phyloP scores from a whole-genome alignment of 2,797 vertebrate genomes.

The Fistularia commersonii region DNA sequence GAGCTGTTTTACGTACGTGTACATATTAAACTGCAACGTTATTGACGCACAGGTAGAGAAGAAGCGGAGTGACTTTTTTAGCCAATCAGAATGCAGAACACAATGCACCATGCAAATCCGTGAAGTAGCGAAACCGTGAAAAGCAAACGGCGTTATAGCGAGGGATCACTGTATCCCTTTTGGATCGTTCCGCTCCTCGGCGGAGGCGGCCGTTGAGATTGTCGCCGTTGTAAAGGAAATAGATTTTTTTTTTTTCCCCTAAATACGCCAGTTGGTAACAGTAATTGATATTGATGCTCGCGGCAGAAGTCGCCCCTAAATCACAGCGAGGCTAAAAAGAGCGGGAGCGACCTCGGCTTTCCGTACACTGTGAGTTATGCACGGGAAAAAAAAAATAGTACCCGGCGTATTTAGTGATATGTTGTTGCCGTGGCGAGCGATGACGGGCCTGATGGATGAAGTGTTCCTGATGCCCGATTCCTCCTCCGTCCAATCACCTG shows the following conservation, averaged over 20 bases:
- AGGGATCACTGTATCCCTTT: no score
- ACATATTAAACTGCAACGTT: no score
- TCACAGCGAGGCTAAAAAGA: constrained; percentile 51
- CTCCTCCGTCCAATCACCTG: constrained; percentile 56
- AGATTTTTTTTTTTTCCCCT: constrained; percentile 34
- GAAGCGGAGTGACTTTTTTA: no score
- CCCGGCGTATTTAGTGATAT: constrained; percentile 66
- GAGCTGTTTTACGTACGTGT: no score
- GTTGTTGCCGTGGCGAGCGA: constrained; percentile 53
- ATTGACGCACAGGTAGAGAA: no score
- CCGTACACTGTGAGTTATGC: constrained; percentile 56
- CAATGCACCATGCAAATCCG: no score
- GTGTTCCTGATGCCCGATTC: constrained; percentile 64
- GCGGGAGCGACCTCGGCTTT: no score
- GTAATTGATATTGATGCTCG: constrained; percentile 74
- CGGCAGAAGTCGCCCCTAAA: constrained; percentile 63
- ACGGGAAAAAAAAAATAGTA: constrained; percentile 66
- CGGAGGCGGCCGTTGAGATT: no score
- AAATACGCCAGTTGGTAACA: constrained; percentile 65
- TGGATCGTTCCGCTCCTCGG: no score
- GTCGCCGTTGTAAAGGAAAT: constrained; percentile 48
- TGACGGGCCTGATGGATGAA: constrained; percentile 70
- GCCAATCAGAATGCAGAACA: no score
- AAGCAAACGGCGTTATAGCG: no score
- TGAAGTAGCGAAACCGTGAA: no score